Percentiles rank a stretch among this genome's conserved stretches.
Evolutionary conservation across 2,888 invertebrate species (phyloP).

Genomic region (Drosophila fungiperda): DNA sequence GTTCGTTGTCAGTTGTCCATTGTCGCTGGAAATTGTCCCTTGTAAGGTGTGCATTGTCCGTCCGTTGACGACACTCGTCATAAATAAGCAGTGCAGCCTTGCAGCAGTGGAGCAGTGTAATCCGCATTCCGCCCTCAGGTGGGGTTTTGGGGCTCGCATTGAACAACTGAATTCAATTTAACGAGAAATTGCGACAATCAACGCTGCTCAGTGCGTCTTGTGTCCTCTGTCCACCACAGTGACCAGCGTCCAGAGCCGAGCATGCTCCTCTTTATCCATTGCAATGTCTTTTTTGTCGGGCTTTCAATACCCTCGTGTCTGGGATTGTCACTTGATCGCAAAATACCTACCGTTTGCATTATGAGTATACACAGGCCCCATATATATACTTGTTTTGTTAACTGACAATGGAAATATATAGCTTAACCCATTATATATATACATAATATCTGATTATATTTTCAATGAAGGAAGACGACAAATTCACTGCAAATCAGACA

Average conservation of each 20-base stretch:
- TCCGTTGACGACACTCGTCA: conserved; percentile 52
- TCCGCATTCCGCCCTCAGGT: conserved; percentile 10
- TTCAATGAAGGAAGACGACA: background rate
- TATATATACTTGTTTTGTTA: background rate
- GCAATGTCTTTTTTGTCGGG: conserved; percentile 4
- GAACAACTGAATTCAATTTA: conserved; percentile 78
- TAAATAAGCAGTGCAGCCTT: conserved; percentile 59
- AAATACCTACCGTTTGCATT: background rate
- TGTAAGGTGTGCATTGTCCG: conserved; percentile 25
- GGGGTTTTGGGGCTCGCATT: conserved; percentile 39
- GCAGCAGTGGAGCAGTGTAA: background rate
- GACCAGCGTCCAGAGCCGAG: background rate
- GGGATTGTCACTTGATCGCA: background rate
- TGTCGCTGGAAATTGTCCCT: conserved; percentile 17
- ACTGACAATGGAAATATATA: background rate
- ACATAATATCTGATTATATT: background rate
- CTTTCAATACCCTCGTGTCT: conserved; percentile 5
- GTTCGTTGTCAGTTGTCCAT: conserved; percentile 21
- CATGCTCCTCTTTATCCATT: conserved; percentile 19
- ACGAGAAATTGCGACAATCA: conserved; percentile 80
- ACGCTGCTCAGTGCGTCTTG: conserved; percentile 56
- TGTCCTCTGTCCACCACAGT: conserved; percentile 8
- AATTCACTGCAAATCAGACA: background rate
- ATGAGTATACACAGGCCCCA: background rate
- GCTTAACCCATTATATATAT: background rate